phyloP scores from a whole-genome alignment of 2,113 vertebrate genomes.

The Colaptes auratus region DNA sequence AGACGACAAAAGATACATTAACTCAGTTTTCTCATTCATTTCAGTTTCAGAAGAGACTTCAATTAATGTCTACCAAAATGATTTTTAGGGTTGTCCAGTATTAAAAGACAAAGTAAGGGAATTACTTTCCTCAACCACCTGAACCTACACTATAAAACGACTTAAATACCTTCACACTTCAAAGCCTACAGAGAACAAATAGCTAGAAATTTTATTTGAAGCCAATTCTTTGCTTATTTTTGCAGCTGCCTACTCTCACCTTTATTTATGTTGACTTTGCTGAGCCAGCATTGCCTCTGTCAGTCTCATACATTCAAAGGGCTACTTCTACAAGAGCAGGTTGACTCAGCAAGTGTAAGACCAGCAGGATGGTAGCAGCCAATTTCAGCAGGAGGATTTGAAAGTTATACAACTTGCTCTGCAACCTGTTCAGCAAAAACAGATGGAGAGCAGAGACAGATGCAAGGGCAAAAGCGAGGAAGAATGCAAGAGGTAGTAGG shows the following conservation, averaged over 20 bases:
- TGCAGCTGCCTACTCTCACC: neutral
- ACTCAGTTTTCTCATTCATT: neutral
- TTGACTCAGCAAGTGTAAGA: slow-evolving; percentile 33
- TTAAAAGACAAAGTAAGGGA: neutral
- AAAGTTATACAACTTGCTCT: slow-evolving; percentile 29
- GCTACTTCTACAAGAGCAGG: neutral
- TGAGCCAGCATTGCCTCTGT: slow-evolving; percentile 4
- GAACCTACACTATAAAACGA: neutral
- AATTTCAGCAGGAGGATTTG: slow-evolving; percentile 24
- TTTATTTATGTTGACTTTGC: neutral
- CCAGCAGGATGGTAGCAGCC: neutral
- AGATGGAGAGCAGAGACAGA: neutral
- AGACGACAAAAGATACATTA: neutral
- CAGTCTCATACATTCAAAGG: neutral
- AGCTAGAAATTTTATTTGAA: neutral
- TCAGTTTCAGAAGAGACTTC: neutral
- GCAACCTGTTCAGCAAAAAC: slow-evolving; percentile 50
- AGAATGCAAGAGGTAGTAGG: neutral
- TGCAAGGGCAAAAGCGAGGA: slow-evolving; percentile 12
- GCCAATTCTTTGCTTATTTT: neutral
- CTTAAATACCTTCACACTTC: neutral
- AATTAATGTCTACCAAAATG: neutral
- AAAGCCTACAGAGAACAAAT: neutral
- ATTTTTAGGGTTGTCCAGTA: neutral
- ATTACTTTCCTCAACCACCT: neutral